Percentiles rank a stretch among this genome's conserved stretches.
phyloP scores from a whole-genome alignment of 2,888 invertebrate species.

The Eupithecia exiguata region DNA sequence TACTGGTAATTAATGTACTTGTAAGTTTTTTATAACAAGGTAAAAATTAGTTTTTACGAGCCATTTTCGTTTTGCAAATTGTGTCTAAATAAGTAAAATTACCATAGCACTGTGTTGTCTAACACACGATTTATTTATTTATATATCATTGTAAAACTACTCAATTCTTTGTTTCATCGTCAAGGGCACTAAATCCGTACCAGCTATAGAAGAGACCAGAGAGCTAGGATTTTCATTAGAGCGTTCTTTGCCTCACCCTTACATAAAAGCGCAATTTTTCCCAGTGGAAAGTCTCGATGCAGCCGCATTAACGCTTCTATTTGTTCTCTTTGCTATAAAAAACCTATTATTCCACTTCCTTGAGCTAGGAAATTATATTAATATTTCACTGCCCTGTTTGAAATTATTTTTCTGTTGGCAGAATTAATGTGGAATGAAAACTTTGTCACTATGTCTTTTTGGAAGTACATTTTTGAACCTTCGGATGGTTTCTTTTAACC shows the following conservation, averaged over 20 bases:
- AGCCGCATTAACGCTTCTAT: constrained; percentile 80
- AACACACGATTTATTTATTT: neutral
- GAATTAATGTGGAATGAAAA: constrained; percentile 23
- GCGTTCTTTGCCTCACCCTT: constrained; percentile 71
- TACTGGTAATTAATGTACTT: no score
- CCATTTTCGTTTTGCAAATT: no score
- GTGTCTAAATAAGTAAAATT: no score
- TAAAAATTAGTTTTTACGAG: no score
- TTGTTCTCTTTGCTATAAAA: constrained; percentile 73
- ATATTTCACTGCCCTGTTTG: constrained; percentile 56
- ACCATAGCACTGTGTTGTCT: neutral
- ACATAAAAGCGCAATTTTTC: constrained; percentile 79
- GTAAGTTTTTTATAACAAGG: no score
- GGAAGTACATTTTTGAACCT: neutral
- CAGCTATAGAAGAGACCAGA: constrained; percentile 56
- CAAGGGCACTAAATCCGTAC: neutral
- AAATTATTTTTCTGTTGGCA: constrained; percentile 41
- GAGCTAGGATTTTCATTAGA: constrained; percentile 79
- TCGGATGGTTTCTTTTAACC: neutral
- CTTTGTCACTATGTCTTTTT: constrained; percentile 12
- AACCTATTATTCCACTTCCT: constrained; percentile 79
- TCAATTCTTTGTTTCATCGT: neutral
- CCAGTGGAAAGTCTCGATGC: constrained; percentile 79
- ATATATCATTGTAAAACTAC: neutral
- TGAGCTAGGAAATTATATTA: constrained; percentile 76